Base-by-base conservation (phyloP, 2,888 invertebrate genomes). In the Eupsilia transversa region DNA sequence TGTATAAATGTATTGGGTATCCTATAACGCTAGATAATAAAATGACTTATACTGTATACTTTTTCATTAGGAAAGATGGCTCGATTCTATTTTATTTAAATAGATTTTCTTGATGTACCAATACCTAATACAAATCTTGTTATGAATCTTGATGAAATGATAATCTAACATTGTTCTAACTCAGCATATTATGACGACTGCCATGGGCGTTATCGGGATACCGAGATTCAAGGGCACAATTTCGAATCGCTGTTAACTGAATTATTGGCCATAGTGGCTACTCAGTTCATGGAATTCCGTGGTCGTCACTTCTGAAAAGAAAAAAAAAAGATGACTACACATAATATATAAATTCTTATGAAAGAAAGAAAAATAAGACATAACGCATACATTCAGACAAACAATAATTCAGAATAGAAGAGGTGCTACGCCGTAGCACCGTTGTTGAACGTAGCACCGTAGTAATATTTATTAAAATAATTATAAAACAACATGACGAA, bases 391-490 rank as follows among this genome's bases (percentile, higher is more conserved):
- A 52, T 41, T 68, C 27, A 27, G 20, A 2, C 1, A 0, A 20
- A 33, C n/a, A 43, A 23, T 17, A 38, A n/a, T 54, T 54, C 10
- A 23, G 27, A 49, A 74, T 17, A 23, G 5, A 57, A 30, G 30
- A 14, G 35, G 9, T 73, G 60, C 80, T 76, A 76, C 73, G 66
- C 27, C 66, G 75, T 46, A 43, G 74, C 49, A 7, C 17, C 49
- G 57, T 59, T 27, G 54, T 54, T 27, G 54, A 27, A 54, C 43
- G 64, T 49, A 27, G 33, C 49, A 6, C 7, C 35, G 72, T 72
- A 72, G 60, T 30, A 61, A 17, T 23, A 27, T 38, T 41, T 57
- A 38, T 46, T 49, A 14, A 14, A 23, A 30, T 20, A 27, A 5
- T 27, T 27, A 38, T 12, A 6, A 33, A 20, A 35, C 7, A 30